Evolutionary conservation across 2,888 invertebrate genomes (phyloP).

Genomic region (Xanthorhoe designata): DNA sequence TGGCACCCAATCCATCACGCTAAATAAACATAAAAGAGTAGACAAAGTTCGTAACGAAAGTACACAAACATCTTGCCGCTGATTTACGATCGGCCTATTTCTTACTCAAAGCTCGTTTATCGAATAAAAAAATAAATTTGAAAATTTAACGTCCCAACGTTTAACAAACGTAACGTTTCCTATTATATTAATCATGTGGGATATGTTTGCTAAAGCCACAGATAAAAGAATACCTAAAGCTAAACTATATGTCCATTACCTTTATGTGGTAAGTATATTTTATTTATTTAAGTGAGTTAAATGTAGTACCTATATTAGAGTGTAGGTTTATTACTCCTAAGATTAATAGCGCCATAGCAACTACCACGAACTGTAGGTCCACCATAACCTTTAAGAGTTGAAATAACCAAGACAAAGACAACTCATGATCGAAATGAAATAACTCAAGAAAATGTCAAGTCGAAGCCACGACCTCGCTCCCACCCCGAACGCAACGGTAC

Average conservation of each 20-base stretch:
- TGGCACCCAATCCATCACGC: conserved; percentile 45
- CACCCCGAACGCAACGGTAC: conserved; percentile 79
- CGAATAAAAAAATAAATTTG: conserved; percentile 21
- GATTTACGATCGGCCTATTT: conserved; percentile 41
- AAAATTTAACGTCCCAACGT: background rate
- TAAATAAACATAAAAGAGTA: conserved; percentile 38
- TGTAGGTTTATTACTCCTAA: too few species aligned
- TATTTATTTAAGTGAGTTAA: too few species aligned
- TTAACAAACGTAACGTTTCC: too few species aligned
- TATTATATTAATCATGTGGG: too few species aligned
- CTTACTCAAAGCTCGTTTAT: conserved; percentile 29
- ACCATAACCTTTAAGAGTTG: conserved; percentile 34
- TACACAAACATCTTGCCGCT: conserved; percentile 33
- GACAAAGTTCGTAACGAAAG: conserved; percentile 37
- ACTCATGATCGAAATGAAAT: conserved; percentile 63
- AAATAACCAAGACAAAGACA: conserved; percentile 57
- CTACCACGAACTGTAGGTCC: background rate
- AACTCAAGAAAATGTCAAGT: conserved; percentile 74
- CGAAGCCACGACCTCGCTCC: conserved; percentile 71
- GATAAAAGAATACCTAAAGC: too few species aligned
- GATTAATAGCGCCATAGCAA: conserved; percentile 6
- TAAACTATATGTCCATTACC: too few species aligned
- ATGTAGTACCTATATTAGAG: too few species aligned
- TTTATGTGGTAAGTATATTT: too few species aligned
- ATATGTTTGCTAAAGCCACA: too few species aligned